Evolutionary conservation across 2,113 vertebrate species (phyloP).

Genomic region (Daboia siamensis): DNA sequence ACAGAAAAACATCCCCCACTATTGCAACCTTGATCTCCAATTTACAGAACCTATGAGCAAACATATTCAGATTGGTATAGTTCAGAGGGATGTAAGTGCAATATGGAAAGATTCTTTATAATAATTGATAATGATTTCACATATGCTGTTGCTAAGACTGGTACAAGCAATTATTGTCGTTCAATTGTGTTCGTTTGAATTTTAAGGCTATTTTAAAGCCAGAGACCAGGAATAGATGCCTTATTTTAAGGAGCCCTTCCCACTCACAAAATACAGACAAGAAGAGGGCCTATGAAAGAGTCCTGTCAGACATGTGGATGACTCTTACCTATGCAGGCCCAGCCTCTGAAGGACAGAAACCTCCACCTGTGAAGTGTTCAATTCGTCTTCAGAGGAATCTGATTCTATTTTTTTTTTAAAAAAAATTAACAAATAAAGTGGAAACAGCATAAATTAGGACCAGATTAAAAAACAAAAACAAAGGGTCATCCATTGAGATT

Average conservation of each 20-base stretch:
- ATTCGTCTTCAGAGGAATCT: conserved; percentile 47
- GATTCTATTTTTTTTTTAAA: conserved; percentile 16
- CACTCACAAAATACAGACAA: not conserved
- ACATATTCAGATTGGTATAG: not conserved
- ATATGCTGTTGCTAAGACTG: not conserved
- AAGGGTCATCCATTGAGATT: not conserved
- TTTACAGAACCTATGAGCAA: not conserved
- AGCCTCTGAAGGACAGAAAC: conserved; percentile 74
- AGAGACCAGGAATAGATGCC: not conserved
- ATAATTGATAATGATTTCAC: not conserved
- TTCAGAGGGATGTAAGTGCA: not conserved
- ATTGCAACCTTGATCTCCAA: not conserved
- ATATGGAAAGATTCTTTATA: not conserved
- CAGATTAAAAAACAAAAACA: not conserved
- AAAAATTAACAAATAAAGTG: not conserved
- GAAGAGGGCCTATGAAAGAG: not conserved
- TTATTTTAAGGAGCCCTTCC: not conserved
- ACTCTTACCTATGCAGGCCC: conserved; percentile 72
- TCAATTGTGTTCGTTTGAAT: not conserved
- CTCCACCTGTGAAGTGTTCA: conserved; percentile 58
- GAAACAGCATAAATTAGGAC: not conserved
- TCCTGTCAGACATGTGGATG: not conserved
- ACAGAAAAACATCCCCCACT: not conserved
- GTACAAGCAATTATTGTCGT: not conserved
- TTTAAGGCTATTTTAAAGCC: not conserved